Conservation (phyloP, 2,797 vertebrate genomes). For the Poecilia picta region DNA sequence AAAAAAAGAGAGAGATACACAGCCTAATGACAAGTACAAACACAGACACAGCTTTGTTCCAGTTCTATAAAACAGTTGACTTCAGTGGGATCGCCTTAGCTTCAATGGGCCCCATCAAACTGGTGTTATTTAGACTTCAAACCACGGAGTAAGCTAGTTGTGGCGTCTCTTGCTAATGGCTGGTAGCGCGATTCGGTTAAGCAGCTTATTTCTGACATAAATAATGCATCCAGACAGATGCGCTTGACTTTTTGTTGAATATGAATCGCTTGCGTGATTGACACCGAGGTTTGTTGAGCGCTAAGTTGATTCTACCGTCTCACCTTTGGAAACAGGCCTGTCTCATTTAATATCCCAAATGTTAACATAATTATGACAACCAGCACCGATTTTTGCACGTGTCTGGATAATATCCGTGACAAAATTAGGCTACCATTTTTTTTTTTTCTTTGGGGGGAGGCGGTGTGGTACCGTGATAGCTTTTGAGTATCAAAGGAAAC, state of each 20-base stretch:
- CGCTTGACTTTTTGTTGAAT: conserved; percentile 81
- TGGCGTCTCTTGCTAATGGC: conserved; percentile 82
- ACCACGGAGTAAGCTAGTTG: conserved; percentile 72
- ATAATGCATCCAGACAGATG: conserved; percentile 84
- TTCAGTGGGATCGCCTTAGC: conserved; percentile 70
- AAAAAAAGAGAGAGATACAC: conserved; percentile 60
- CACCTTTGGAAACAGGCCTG: conserved; percentile 82
- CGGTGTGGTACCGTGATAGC: conserved; percentile 40
- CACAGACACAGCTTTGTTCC: conserved; percentile 77
- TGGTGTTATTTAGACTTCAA: conserved; percentile 84
- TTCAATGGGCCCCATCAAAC: conserved; percentile 80
- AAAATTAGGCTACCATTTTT: conserved; percentile 74
- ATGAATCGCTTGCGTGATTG: conserved; percentile 78
- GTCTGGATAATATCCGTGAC: conserved; percentile 77
- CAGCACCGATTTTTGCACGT: conserved; percentile 67
- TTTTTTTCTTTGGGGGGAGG: background rate
- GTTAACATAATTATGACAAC: conserved; percentile 81
- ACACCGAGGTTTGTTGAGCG: conserved; percentile 78
- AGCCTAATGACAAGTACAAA: conserved; percentile 82
- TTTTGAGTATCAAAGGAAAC: conserved; percentile 74
- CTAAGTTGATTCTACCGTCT: conserved; percentile 72
- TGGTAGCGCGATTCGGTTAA: conserved; percentile 80
- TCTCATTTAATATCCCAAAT: conserved; percentile 79
- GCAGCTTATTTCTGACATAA: conserved; percentile 84
- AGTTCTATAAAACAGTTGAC: conserved; percentile 54